Conservation (phyloP, 1,140 invertebrate genomes). For the Procambarus clarkii region DNA sequence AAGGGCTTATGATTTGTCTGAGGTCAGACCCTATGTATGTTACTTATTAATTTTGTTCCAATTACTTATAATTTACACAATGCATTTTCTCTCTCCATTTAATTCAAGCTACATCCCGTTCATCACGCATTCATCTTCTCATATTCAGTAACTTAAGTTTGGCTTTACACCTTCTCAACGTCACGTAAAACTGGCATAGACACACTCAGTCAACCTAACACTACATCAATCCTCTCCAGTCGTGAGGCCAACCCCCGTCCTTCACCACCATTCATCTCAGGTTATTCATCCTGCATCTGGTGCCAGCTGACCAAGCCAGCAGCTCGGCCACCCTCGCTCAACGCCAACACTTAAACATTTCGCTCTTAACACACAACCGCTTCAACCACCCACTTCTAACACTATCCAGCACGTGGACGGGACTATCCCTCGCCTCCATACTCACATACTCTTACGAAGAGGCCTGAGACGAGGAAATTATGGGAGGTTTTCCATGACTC, state of each 20-base stretch:
- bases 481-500: conserved; percentile 45
- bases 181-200: background rate
- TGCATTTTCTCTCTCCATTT: background rate
- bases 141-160: background rate
- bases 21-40: no score
- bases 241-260: background rate
- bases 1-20: no score
- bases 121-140: no score
- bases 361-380: background rate
- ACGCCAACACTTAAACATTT: background rate
- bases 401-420: background rate
- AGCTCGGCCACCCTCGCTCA: background rate
- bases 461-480: conserved; percentile 15
- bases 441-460: conserved; percentile 26
- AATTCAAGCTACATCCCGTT: background rate
- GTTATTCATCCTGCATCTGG: conserved; percentile 54
- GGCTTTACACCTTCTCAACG: no score
- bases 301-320: conserved; percentile 49
- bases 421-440: conserved; percentile 22
- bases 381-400: background rate
- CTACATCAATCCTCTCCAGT: background rate
- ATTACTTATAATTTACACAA: no score
- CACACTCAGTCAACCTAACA: background rate
- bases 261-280: conserved; percentile 5
- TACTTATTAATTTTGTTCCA: no score